Conservation (phyloP, 2,888 invertebrate genomes). For the Eilema caniola region DNA sequence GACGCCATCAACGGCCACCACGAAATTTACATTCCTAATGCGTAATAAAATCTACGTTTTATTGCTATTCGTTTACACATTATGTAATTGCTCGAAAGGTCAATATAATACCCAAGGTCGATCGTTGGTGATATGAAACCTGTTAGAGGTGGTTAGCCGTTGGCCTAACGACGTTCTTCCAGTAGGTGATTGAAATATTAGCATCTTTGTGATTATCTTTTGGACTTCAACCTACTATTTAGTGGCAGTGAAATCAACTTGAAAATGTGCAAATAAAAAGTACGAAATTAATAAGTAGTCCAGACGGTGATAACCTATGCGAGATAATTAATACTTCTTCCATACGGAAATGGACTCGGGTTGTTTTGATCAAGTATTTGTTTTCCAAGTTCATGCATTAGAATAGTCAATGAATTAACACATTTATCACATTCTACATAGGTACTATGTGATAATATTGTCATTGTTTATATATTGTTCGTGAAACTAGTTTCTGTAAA, state of each 20-base stretch:
- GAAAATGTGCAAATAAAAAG: neutral
- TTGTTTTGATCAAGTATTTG: neutral
- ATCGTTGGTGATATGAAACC: conserved; percentile 66
- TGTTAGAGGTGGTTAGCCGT: conserved; percentile 57
- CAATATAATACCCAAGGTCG: conserved; percentile 70
- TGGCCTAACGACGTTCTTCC: conserved; percentile 57
- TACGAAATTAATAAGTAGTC: too few relatives aligned
- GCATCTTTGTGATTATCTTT: neutral
- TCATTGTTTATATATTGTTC: neutral
- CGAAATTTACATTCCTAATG: conserved; percentile 51
- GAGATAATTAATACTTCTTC: neutral
- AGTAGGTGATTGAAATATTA: neutral
- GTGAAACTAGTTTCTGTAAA: neutral
- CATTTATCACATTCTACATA: neutral
- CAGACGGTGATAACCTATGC: neutral
- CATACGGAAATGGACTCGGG: conserved; percentile 2
- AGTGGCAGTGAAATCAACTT: neutral
- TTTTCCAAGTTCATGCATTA: neutral
- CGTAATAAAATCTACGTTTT: conserved; percentile 57
- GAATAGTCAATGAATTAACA: neutral
- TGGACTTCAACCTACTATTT: neutral
- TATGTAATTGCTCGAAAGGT: conserved; percentile 74
- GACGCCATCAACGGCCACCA: conserved; percentile 50
- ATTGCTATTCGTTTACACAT: conserved; percentile 65
- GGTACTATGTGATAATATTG: neutral